phyloP scores from a whole-genome alignment of 2,888 invertebrate species.

The Heliconius charithonia region DNA sequence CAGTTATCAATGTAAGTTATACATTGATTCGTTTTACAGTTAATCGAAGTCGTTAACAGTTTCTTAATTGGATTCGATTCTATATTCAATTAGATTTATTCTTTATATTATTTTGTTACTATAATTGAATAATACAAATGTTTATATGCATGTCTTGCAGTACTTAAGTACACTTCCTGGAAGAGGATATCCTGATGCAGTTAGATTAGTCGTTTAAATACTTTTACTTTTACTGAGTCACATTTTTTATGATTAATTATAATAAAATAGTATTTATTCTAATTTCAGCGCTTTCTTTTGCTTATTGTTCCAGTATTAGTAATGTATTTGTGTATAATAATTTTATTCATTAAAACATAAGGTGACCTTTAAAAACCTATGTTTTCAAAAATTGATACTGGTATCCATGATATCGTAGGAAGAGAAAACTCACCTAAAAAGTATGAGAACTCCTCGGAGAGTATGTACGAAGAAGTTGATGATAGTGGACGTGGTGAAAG shows the following conservation, averaged over 20 bases:
- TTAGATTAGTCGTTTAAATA: background rate
- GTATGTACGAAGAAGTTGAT: no score
- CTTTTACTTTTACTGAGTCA: slow-evolving; percentile 6
- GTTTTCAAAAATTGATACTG: no score
- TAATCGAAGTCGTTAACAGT: background rate
- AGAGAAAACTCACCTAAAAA: no score
- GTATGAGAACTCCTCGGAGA: no score
- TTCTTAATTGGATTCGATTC: no score
- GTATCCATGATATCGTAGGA: no score
- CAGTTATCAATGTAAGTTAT: no score
- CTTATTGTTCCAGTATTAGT: background rate
- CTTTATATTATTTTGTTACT: background rate
- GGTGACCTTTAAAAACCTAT: no score
- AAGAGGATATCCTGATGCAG: slow-evolving; percentile 34
- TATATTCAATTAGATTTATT: background rate
- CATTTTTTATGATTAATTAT: background rate
- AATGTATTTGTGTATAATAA: background rate
- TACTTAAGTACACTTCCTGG: slow-evolving; percentile 12
- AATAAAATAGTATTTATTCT: background rate
- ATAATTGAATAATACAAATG: background rate
- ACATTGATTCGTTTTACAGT: background rate
- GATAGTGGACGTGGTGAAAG: no score
- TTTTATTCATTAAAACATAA: no score
- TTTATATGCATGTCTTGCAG: background rate
- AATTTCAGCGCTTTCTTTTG: background rate